These are phyloP conservation scores for Phalera bucephala DNA, from an alignment of 2,888 invertebrate genomes.

Conservation along the genomic window DNA sequence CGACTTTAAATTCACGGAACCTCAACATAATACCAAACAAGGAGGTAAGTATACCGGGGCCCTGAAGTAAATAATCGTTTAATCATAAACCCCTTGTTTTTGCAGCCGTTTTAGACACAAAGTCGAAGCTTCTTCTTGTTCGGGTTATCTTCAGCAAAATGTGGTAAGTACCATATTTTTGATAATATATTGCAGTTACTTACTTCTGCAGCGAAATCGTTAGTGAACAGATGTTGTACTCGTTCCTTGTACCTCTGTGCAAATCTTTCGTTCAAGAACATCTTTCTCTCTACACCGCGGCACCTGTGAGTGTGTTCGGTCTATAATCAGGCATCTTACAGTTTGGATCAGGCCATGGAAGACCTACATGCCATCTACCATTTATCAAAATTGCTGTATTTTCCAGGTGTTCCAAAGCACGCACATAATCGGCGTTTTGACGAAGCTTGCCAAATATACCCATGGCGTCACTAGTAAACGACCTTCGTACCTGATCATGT, in stretches of 20 bases:
- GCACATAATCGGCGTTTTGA: constrained; percentile 1
- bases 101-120: constrained; percentile 24
- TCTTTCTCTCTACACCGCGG: constrained; percentile 19
- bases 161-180: constrained; percentile 26
- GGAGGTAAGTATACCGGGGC: constrained; percentile 19
- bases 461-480: constrained; percentile 4
- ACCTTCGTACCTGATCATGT: not conserved
- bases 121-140: constrained; percentile 25
- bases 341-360: constrained; percentile 24
- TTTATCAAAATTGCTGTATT: constrained; percentile 7
- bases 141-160: constrained; percentile 29
- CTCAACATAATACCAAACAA: constrained; percentile 22
- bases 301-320: constrained; percentile 17
- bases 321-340: constrained; percentile 17
- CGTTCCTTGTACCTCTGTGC: constrained; percentile 16
- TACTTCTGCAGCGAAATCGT: constrained; percentile 19
- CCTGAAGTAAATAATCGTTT: constrained; percentile 10
- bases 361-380: constrained; percentile 26
- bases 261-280: constrained; percentile 10
- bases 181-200: not conserved
- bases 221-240: constrained; percentile 23
- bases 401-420: not conserved
- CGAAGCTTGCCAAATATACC: constrained; percentile 3
- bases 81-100: constrained; percentile 4
- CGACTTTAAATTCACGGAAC: constrained; percentile 17